Conservation (phyloP, 2,888 invertebrate species). For the Dyspetes luteomarginatus region DNA sequence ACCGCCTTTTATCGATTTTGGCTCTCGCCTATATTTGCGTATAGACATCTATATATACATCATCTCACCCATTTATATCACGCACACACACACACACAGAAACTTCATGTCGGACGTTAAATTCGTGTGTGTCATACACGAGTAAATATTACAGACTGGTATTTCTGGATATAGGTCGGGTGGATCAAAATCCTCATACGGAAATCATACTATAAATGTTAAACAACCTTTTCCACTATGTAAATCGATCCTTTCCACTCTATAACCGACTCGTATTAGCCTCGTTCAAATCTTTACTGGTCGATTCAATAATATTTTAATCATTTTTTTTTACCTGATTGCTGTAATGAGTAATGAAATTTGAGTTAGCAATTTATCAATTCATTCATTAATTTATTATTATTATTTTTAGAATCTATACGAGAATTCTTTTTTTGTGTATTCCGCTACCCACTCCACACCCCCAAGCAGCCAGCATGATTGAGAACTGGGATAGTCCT, state of each 20-base stretch:
- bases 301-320: background rate
- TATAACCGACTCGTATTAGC: background rate
- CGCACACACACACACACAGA: conserved; percentile 24
- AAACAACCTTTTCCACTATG: conserved; percentile 21
- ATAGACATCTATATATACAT: background rate
- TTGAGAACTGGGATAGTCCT: too few species aligned
- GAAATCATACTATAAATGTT: conserved; percentile 66
- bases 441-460: too few species aligned
- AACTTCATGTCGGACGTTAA: background rate
- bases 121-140: background rate
- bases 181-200: conserved; percentile 68
- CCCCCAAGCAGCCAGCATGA: too few species aligned
- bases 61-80: conserved; percentile 15
- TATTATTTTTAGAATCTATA: too few species aligned
- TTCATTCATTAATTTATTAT: too few species aligned
- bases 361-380: too few species aligned
- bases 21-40: conserved; percentile 20
- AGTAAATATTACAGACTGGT: conserved; percentile 42
- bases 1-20: conserved; percentile 60
- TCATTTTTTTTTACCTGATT: background rate
- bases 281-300: background rate
- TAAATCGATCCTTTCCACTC: conserved; percentile 28
- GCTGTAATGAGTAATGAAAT: too few species aligned
- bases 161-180: conserved; percentile 66
- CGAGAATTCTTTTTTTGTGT: too few species aligned